phyloP scores from a whole-genome alignment of 2,797 vertebrate species.

The Melanotaenia maccullochi region DNA sequence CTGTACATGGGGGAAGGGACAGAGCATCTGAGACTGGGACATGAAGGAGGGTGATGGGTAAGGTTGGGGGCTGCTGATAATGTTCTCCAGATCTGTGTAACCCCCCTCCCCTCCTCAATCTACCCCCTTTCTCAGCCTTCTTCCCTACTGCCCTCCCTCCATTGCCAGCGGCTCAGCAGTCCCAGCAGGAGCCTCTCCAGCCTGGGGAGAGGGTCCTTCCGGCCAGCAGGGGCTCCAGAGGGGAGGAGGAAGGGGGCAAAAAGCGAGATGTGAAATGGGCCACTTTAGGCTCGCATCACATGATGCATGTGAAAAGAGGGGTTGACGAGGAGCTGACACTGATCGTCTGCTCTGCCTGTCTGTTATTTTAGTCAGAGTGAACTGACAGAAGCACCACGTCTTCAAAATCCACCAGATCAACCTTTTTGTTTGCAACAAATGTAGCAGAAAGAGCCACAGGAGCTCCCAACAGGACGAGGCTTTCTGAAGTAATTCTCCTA shows the following conservation, averaged over 20 bases:
- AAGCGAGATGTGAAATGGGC: constrained; percentile 37
- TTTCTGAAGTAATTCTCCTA: constrained; percentile 68
- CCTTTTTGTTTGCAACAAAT: constrained; percentile 84
- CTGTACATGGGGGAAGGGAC: constrained; percentile 58
- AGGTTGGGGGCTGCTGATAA: constrained; percentile 64
- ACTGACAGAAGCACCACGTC: constrained; percentile 75
- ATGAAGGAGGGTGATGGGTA: constrained; percentile 51
- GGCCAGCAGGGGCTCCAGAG: constrained; percentile 70
- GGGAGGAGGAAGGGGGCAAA: constrained; percentile 12
- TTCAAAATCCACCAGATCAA: constrained; percentile 73
- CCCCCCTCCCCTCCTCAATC: constrained; percentile 24
- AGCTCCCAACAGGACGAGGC: constrained; percentile 64
- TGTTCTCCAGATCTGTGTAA: constrained; percentile 65
- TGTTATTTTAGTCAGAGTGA: constrained; percentile 80
- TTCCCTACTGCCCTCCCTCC: constrained; percentile 19
- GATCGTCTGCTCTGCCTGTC: constrained; percentile 77
- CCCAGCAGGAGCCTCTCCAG: constrained; percentile 83
- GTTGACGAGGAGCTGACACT: constrained; percentile 77
- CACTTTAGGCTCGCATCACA: constrained; percentile 73
- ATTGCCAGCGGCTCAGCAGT: constrained; percentile 60
- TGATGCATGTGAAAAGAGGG: constrained; percentile 71
- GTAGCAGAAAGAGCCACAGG: constrained; percentile 83
- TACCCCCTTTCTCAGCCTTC: constrained; percentile 1
- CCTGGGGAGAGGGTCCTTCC: constrained; percentile 77
- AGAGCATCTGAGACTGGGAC: constrained; percentile 31